A percentile compares a stretch with the other conserved stretches of the same genome.
phyloP scores from a whole-genome alignment of 2,888 invertebrate species.

The Cataglyphis altisquamis region DNA sequence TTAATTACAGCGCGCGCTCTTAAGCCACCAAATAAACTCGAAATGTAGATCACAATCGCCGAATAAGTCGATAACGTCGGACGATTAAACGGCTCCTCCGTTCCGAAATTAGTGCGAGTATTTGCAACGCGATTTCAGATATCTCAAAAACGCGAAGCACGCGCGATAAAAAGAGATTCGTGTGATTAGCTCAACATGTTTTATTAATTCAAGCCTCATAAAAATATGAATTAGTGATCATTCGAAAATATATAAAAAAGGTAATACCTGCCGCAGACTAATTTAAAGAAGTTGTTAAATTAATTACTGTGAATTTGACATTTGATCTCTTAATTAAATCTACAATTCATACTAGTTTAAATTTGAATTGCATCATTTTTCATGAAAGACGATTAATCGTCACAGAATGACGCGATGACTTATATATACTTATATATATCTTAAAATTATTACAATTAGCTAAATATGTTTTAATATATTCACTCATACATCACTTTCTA shows the following conservation, averaged over 20 bases:
- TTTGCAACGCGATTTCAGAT: constrained; percentile 12
- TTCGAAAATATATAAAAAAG: neutral
- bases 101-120: constrained; percentile 26
- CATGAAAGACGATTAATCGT: neutral
- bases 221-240: constrained; percentile 8
- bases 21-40: constrained; percentile 60
- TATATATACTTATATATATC: neutral
- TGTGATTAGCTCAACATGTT: constrained; percentile 26
- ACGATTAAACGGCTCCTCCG: constrained; percentile 53
- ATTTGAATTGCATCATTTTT: neutral
- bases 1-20: constrained; percentile 67
- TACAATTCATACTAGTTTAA: neutral
- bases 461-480: neutral
- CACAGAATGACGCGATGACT: neutral
- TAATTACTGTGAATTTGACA: neutral
- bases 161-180: neutral
- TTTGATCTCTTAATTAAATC: constrained; percentile 18
- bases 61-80: constrained; percentile 57
- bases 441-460: neutral
- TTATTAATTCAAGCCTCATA: constrained; percentile 21
- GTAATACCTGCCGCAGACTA: neutral
- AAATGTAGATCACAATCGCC: constrained; percentile 63
- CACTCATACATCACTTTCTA: neutral
- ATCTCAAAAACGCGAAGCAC: constrained; percentile 29
- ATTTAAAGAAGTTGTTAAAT: neutral